Conservation (phyloP, 2,113 vertebrate species). For the Pardalotus punctatus region DNA sequence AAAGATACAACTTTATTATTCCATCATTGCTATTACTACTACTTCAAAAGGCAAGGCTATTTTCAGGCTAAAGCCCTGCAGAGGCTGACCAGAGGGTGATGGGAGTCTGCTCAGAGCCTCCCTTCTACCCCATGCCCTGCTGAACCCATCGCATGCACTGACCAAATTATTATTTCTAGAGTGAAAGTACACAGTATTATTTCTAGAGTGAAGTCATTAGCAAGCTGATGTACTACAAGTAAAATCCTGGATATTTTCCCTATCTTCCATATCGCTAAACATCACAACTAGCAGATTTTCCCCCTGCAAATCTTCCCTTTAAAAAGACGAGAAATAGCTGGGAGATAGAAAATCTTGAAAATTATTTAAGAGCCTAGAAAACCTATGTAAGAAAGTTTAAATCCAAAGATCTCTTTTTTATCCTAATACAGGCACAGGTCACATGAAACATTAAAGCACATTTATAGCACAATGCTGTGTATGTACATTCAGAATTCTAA, state of each 20-base stretch:
- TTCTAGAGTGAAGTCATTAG: not conserved
- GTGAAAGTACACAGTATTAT: not conserved
- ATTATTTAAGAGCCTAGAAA: not conserved
- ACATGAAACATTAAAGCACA: fast-evolving
- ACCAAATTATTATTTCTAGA: not conserved
- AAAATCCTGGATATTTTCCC: not conserved
- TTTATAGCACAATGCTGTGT: not conserved
- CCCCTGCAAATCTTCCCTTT: not conserved
- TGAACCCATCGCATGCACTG: not conserved
- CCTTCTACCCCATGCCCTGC: not conserved
- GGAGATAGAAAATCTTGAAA: not conserved
- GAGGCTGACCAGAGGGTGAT: not conserved
- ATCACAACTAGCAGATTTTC: not conserved
- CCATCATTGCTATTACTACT: not conserved
- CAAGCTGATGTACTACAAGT: not conserved
- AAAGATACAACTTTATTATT: not conserved
- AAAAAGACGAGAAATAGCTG: not conserved
- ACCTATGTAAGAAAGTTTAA: not conserved
- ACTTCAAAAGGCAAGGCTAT: not conserved
- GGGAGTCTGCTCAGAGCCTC: not conserved
- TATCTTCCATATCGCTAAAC: not conserved
- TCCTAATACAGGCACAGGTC: not conserved
- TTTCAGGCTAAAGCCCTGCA: not conserved
- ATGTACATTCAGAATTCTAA: not conserved
- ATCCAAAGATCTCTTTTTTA: not conserved